Percentiles rank a stretch among this genome's conserved stretches.
phyloP scores from a whole-genome alignment of 2,797 vertebrate genomes.

The Tadarida brasiliensis region DNA sequence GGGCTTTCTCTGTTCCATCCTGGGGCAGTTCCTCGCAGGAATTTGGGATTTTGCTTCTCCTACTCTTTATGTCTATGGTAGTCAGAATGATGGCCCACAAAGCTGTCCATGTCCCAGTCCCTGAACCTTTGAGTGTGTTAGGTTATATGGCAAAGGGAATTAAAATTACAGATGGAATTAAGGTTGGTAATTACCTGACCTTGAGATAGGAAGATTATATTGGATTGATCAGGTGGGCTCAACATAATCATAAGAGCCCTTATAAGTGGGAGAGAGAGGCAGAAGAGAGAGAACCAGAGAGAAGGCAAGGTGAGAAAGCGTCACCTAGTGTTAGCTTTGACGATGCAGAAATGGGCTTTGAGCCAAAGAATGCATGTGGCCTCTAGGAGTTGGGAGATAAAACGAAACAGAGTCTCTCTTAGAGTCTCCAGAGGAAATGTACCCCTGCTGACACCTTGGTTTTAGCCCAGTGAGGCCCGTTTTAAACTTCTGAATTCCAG shows the following conservation, averaged over 20 bases:
- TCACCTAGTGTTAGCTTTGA: background rate
- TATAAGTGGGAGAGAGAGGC: background rate
- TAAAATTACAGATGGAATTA: background rate
- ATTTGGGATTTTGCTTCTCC: background rate
- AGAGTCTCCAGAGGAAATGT: background rate
- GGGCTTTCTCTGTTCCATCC: background rate
- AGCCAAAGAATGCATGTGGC: background rate
- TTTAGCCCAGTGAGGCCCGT: background rate
- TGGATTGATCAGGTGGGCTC: background rate
- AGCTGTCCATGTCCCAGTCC: background rate
- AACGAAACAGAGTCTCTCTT: background rate
- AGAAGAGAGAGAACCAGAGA: background rate
- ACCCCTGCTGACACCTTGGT: background rate
- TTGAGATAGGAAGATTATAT: background rate
- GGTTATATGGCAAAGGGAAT: background rate
- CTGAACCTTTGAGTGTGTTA: background rate
- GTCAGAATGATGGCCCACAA: background rate
- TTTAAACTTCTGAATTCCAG: slow-evolving; percentile 33
- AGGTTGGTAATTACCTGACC: background rate
- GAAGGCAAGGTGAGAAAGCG: background rate
- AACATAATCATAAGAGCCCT: background rate
- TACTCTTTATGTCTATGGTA: background rate
- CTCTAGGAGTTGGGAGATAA: background rate
- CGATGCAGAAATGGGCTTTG: background rate
- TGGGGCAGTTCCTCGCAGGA: background rate